These are phyloP conservation scores for Plodia interpunctella DNA, from an alignment of 1,140 invertebrate genomes.

Conservation along the genomic window DNA sequence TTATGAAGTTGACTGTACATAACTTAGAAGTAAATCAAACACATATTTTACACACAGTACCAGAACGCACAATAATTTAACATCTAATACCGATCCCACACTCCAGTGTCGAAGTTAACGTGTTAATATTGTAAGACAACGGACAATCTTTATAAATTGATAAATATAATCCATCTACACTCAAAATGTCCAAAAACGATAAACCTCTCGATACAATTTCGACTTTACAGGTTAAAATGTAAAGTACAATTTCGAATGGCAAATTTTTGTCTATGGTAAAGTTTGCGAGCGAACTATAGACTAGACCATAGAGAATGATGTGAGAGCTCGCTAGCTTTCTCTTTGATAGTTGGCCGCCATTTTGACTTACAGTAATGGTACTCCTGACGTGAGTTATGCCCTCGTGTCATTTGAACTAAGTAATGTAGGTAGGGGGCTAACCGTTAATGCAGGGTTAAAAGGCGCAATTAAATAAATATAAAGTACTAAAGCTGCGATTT, in stretches of 20 bases:
- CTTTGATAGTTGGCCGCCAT: conserved; percentile 73
- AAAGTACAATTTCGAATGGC: conserved; percentile 19
- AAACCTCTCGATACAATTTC: conserved; percentile 20
- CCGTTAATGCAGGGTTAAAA: conserved; percentile 54
- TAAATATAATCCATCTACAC: conserved; percentile 65
- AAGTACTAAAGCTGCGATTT: background rate
- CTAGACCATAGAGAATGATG: conserved; percentile 71
- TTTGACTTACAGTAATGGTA: conserved; percentile 73
- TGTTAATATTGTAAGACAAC: conserved; percentile 66
- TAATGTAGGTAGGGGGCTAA: conserved; percentile 61
- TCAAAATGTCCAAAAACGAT: conserved; percentile 30
- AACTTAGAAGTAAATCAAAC: conserved; percentile 22
- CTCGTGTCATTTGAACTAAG: conserved; percentile 60
- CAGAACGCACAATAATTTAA: conserved; percentile 51
- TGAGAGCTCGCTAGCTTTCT: conserved; percentile 71
- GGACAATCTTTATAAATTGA: conserved; percentile 70
- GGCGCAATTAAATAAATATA: conserved; percentile 6
- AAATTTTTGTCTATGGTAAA: conserved; percentile 30
- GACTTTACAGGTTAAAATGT: conserved; percentile 18
- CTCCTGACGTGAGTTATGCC: conserved; percentile 68
- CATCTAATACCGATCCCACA: conserved; percentile 47
- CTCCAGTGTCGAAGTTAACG: conserved; percentile 51
- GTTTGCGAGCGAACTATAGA: conserved; percentile 53
- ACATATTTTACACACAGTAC: conserved; percentile 21
- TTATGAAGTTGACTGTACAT: background rate